phyloP scores from a whole-genome alignment of 2,888 invertebrate genomes.

The Epinotia bilunana region DNA sequence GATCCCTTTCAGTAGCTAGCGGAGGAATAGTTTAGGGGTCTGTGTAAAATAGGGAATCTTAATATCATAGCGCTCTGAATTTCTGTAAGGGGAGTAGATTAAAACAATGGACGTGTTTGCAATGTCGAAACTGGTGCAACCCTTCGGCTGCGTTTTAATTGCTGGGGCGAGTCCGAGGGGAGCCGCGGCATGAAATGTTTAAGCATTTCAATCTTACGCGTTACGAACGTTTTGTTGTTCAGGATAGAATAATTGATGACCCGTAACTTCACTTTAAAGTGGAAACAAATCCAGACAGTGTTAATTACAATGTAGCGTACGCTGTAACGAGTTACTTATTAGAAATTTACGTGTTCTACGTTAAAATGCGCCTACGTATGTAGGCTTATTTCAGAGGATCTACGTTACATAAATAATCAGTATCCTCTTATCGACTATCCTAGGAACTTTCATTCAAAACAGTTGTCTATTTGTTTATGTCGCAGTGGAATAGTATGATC shows the following conservation, averaged over 20 bases:
- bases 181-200: conserved; percentile 62
- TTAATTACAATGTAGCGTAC: not conserved
- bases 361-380: not conserved
- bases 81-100: conserved; percentile 72
- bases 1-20: conserved; percentile 53
- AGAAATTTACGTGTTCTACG: not conserved
- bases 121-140: conserved; percentile 79
- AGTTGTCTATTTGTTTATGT: too few relatives aligned
- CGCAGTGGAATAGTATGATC: too few relatives aligned
- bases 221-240: conserved; percentile 32
- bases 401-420: not conserved
- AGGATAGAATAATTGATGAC: conserved; percentile 40
- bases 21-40: conserved; percentile 53
- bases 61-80: conserved; percentile 69
- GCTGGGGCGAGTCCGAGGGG: conserved; percentile 67
- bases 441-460: too few relatives aligned
- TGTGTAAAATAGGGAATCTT: conserved; percentile 59
- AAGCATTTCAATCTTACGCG: conserved; percentile 62
- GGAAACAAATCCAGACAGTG: conserved; percentile 1
- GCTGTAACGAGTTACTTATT: not conserved
- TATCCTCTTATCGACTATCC: not conserved
- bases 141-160: conserved; percentile 82
- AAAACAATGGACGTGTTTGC: conserved; percentile 83
- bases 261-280: conserved; percentile 18
- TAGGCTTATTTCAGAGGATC: not conserved